Percentiles rank a stretch among this genome's conserved stretches.
phyloP scores from a whole-genome alignment of 2,888 invertebrate species.

The Pseudococcus longispinus region DNA sequence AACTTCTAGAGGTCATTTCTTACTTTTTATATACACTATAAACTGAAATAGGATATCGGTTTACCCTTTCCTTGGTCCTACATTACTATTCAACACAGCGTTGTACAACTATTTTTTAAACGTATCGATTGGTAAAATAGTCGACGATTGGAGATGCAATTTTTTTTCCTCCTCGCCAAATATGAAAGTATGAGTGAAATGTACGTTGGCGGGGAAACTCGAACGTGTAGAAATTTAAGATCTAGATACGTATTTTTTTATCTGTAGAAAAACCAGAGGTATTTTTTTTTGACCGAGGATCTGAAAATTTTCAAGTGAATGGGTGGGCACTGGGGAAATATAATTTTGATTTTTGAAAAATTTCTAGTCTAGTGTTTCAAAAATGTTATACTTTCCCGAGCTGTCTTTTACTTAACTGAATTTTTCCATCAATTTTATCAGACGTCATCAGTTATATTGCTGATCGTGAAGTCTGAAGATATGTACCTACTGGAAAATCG shows the following conservation, averaged over 20 bases:
- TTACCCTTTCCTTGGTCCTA: not conserved
- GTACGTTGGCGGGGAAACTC: not conserved
- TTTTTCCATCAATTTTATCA: no score
- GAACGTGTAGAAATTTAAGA: not conserved
- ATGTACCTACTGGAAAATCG: no score
- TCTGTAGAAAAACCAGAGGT: no score
- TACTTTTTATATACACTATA: constrained; percentile 29
- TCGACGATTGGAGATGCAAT: not conserved
- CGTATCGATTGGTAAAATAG: constrained; percentile 24
- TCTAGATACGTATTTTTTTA: not conserved
- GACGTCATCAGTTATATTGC: no score
- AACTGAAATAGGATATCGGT: constrained; percentile 17
- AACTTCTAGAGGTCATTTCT: constrained; percentile 41
- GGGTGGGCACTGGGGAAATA: no score
- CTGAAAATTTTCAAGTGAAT: no score
- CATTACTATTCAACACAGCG: constrained; percentile 29
- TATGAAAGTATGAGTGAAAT: constrained; percentile 3
- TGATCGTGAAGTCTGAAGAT: no score
- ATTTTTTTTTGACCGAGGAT: no score
- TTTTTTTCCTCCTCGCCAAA: not conserved
- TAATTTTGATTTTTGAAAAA: no score
- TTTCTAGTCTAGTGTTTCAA: no score
- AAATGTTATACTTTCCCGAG: no score
- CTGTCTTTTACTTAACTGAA: no score
- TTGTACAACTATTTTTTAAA: constrained; percentile 34